Conservation (phyloP, 1,140 invertebrate species). For the Monomorium pharaonis region DNA sequence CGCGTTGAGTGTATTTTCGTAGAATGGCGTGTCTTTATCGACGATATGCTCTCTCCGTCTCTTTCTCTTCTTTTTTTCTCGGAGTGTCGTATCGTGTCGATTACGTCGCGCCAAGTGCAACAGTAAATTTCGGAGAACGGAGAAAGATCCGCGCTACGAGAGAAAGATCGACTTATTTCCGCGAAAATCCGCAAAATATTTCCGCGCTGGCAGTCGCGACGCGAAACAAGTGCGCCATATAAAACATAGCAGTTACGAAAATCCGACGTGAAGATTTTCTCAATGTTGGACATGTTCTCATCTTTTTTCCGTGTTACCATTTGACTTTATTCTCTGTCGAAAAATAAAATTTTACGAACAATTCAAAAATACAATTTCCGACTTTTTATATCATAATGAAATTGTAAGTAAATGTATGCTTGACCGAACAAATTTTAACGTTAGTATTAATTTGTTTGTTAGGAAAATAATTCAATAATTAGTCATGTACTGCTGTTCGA, state of each 20-base stretch:
- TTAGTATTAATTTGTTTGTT: background rate
- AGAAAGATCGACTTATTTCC: conserved; percentile 41
- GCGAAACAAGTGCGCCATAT: conserved; percentile 24
- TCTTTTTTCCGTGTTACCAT: background rate
- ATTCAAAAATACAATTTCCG: background rate
- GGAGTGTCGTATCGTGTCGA: conserved; percentile 19
- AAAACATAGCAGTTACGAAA: conserved; percentile 5
- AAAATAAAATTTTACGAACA: conserved; percentile 22
- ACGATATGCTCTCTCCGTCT: conserved; percentile 11
- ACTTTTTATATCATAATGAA: background rate
- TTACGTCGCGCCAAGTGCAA: conserved; percentile 45
- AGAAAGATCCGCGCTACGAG: background rate
- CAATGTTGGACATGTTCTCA: conserved; percentile 9
- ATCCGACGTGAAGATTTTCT: conserved; percentile 33
- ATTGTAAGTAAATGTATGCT: background rate
- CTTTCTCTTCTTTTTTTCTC: conserved; percentile 10
- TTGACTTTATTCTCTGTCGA: background rate
- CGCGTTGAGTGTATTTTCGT: conserved; percentile 55
- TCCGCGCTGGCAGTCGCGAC: conserved; percentile 14
- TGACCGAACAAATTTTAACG: background rate
- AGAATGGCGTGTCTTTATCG: conserved; percentile 54
- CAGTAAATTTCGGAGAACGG: conserved; percentile 28
- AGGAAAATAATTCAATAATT: background rate
- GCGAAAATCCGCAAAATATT: conserved; percentile 47
- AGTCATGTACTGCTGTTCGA: background rate